Base-by-base conservation (phyloP, 2,797 vertebrate genomes). In the Anguilla megastoma region DNA sequence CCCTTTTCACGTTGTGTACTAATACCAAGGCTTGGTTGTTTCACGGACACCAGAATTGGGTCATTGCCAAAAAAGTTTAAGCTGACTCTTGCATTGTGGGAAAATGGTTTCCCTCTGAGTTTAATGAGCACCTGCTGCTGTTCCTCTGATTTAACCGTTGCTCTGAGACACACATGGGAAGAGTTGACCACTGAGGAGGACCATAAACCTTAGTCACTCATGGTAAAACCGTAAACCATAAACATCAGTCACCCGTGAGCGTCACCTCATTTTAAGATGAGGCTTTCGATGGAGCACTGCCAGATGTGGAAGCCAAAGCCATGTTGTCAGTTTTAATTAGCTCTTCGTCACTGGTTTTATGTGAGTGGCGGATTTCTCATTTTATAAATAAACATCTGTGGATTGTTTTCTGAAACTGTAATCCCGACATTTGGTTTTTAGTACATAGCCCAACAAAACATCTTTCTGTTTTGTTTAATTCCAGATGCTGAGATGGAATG, bases 331-430 rank as follows among this genome's bases (percentile, higher is more conserved):
- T 82, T 82, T 82, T 82, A 82, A 82, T 50, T 82, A 82, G 45
- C 45, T 82, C 41, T 48, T 50, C 45, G 8, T 82, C 24, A 48
- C 36, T 82, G 45, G 18, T n/a, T 50, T 82, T 48, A 48, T 82
- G 41, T 48, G 41, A 48, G 18, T 82, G 79, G 41, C 18, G 50
- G 18, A 82, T 82, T 48, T 48, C 16, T 82, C 7, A 41, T 82
- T 82, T n/a, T 24, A 82, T 82, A 82, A 82, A 50, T 82, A 82
- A 48, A 6, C 79, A 82, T 82, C 41, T 82, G 79, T 50, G 45
- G 79, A 82, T 82, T 82, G 79, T 82, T 82, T 82, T 82, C 79
- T 50, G 79, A 82, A 82, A 82, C 79, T 82, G 79, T 82, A 82
- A 50, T 82, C 79, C 24, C 79, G 41, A 12, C 79, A 48, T 82